Base-by-base conservation (phyloP, 1,140 invertebrate species). In the Plutomurus gul region DNA sequence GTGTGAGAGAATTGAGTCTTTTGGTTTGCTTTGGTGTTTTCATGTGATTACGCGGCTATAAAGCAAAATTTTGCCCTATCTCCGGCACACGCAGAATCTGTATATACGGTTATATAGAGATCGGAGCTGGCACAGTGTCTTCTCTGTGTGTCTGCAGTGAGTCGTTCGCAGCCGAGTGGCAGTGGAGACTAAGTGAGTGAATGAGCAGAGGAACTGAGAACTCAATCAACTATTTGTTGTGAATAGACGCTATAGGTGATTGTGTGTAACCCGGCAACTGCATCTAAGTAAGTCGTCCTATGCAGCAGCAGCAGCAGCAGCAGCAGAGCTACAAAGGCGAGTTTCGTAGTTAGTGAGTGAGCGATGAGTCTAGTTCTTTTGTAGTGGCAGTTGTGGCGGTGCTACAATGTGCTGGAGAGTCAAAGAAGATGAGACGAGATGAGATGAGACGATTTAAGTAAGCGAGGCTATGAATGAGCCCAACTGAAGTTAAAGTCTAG, bases 211-310 rank as follows among this genome's bases (percentile, higher is more conserved):
- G 25, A n/a, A 33, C 39, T 43, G 39, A n/a, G 25, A 65, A 65
- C 56, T 65, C 25, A 33, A 65, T 65, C 56, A 65, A 65, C 56
- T 65, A 65, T 65, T 65, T 65, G 27, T 65, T 65, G 56, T 65
- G 27, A 65, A 65, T 65, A 36, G 27, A 30, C 27, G 56, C 30
- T 33, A 65, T 30, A 60, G 22, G 43, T 47, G 43, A 47, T 47
- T 47, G 43, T 47, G n/a, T 47, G 43, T 47, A 47, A n/a, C n/a
- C n/a, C n/a, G n/a, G n/a, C n/a, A n/a, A n/a, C n/a, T n/a, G n/a
- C n/a, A n/a, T n/a, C n/a, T n/a, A n/a, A n/a, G n/a, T n/a, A n/a
- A n/a, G n/a, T n/a, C n/a, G n/a, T n/a, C n/a, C n/a, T n/a, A n/a
- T n/a, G n/a, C n/a, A n/a, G n/a, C n/a, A n/a, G n/a, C n/a, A n/a